Percentiles rank a stretch among this genome's conserved stretches.
Conservation (phyloP, 2,113 vertebrate genomes). For the Aphelocoma coerulescens region DNA sequence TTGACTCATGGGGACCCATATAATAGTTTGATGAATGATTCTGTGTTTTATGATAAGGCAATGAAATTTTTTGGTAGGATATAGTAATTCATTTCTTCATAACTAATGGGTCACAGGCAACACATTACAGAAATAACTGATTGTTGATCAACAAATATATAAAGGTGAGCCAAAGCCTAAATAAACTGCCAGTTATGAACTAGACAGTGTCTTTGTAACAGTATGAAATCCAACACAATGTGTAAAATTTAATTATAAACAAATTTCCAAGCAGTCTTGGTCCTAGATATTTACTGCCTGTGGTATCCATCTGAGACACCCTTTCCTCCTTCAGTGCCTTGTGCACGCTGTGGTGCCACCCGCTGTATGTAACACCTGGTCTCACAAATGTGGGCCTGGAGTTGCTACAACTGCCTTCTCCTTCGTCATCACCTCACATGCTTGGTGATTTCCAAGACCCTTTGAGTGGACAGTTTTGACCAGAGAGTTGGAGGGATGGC, state of each 20-base stretch:
- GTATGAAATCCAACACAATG: background rate
- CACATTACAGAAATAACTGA: background rate
- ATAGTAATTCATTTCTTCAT: background rate
- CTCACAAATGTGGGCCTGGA: background rate
- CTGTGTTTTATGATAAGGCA: background rate
- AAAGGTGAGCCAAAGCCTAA: background rate
- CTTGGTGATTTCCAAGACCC: background rate
- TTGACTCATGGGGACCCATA: background rate
- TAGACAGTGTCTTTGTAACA: background rate
- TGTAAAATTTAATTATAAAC: background rate
- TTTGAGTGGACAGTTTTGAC: background rate
- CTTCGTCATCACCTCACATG: background rate
- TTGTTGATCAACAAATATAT: background rate
- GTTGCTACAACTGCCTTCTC: background rate
- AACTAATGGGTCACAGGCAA: background rate
- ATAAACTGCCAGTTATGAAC: background rate
- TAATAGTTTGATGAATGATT: conserved; percentile 9
- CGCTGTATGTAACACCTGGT: background rate
- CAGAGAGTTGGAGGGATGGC: background rate
- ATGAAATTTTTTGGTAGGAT: background rate
- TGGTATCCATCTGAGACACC: background rate
- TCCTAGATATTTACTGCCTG: background rate
- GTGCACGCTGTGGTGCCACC: background rate
- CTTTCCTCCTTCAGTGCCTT: background rate
- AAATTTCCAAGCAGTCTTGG: background rate